Conservation (phyloP, 2,888 invertebrate genomes). For the Melanophora roralis region DNA sequence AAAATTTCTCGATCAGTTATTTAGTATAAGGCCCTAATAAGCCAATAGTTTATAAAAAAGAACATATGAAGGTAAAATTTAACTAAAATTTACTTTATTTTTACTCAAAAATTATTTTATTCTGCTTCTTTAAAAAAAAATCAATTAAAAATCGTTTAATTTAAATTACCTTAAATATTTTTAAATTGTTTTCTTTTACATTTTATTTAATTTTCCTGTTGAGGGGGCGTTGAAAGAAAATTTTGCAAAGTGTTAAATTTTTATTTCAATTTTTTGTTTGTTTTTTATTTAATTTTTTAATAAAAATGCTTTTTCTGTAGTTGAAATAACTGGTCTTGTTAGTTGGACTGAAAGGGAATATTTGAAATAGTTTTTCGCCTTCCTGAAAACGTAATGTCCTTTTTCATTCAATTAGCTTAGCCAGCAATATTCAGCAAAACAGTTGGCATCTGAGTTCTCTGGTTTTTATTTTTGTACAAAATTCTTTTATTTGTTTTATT, state of each 20-base stretch:
- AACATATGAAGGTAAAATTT: too few species aligned
- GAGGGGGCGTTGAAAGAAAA: conserved; percentile 6
- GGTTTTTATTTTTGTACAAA: neutral
- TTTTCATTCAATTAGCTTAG: conserved; percentile 57
- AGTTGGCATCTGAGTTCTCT: conserved; percentile 8
- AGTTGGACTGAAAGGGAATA: conserved; percentile 5
- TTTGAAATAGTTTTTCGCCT: neutral
- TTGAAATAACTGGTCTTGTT: neutral
- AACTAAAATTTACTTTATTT: too few species aligned
- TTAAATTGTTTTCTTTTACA: neutral
- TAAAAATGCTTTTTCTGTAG: neutral
- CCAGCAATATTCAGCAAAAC: conserved; percentile 26
- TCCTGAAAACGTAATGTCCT: conserved; percentile 18
- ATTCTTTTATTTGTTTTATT: conserved; percentile 17
- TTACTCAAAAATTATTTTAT: too few species aligned
- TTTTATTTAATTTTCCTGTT: conserved; percentile 1
- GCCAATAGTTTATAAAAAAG: too few species aligned
- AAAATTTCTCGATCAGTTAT: too few species aligned
- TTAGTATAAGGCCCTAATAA: too few species aligned
- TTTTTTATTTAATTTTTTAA: neutral
- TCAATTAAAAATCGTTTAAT: too few species aligned
- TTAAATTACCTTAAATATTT: too few species aligned
- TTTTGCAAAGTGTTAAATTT: conserved; percentile 6
- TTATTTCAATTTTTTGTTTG: conserved; percentile 26
- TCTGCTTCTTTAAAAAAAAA: too few species aligned